Base-by-base conservation (phyloP, 1,140 invertebrate species). In the Wasmannia auropunctata region DNA sequence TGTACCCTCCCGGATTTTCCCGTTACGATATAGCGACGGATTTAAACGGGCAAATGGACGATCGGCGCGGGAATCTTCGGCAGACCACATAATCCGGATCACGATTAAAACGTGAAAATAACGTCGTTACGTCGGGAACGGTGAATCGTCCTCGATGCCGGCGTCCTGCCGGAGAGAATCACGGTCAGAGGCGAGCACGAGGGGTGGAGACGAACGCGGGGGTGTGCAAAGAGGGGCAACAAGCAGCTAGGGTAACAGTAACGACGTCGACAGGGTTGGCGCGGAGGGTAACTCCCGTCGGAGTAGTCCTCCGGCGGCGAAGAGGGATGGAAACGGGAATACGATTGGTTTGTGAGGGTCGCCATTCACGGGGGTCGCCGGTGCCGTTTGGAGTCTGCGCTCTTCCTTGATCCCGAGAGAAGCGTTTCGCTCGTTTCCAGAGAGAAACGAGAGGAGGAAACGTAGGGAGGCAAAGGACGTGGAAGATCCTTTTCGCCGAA, bases 301-400 rank as follows among this genome's bases (percentile, higher is more conserved):
- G 93, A 91, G 90, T 90, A 65, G 87, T 90, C 89, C 90, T 86
- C 79, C 88, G 88, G 89, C 90, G 84, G 86, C 87, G 91, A 94
- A 95, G 94, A 95, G 94, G 95, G 94, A 95, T 95, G 94, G 90
- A 95, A 95, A 94, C 94, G 94, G 93, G 93, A 94, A 95, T 95
- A 95, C 95, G 95, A 95, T 95, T 95, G 95, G 95, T 95, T 95
- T 95, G 95, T 92, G 92, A 94, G 93, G 92, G 93, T 95, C 94
- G 94, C 94, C 94, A 95, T 95, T 95, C 93, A 95, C 93, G 88
- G 92, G 91, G 93, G 93, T 92, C 94, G 92, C 87, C 89, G 90
- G 87, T 91, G 91, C 90, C 83, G 86, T 92, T 90, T 89, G 93
- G 93, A 95, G 94, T 94, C 93, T 95, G 94, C 95, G 94, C 94